Base-by-base conservation (phyloP, 1,140 invertebrate species). In the Ganaspis sp. region DNA sequence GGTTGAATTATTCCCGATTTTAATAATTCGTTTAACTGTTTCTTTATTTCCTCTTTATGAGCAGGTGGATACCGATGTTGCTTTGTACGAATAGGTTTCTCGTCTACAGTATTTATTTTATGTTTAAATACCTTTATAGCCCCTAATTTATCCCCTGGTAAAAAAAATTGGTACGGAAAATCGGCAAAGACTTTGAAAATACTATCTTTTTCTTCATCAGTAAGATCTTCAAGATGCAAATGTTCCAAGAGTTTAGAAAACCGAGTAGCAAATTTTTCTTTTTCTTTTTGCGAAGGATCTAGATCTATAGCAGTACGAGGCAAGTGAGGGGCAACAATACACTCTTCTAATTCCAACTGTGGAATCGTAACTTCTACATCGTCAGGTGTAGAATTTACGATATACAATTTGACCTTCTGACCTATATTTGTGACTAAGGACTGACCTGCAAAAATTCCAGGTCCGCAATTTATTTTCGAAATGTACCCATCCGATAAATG, bases 51-150 rank as follows among this genome's bases (percentile, higher is more conserved):
- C 0, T 77, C 70, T 12, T 79, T 75, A 54, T 87, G 77, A 0
- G 58, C 21, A 9, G 71, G 77, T 0, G 84, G 83, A 9, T 77
- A 78, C 0, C 84, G 77, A 54, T 85, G 86, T 71, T 81, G 75
- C 29, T 80, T 82, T 1, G 45, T 21, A 40, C 76, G 19, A 9
- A 84, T 73, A 4, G 83, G 79, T 3, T 49, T 29, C 0, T 84
- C 72, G 4, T 81, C 73, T 0, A 29, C 69, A 12, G 74, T 81
- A 8, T 42, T 4, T 0, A 85, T 85, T 73, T 78, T 70, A 21
- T 85, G 78, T 49, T 53, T 45, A 0, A 77, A 2, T 17, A 71
- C 15, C 53, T 84, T 71, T 3, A 79, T 79, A 8, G 11, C 5
- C 6, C 34, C 53, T 38, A 71, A 9, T 11, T 26, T 26, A 17